Conservation (phyloP, 2,113 vertebrate species). For the Trogon melanurus region DNA sequence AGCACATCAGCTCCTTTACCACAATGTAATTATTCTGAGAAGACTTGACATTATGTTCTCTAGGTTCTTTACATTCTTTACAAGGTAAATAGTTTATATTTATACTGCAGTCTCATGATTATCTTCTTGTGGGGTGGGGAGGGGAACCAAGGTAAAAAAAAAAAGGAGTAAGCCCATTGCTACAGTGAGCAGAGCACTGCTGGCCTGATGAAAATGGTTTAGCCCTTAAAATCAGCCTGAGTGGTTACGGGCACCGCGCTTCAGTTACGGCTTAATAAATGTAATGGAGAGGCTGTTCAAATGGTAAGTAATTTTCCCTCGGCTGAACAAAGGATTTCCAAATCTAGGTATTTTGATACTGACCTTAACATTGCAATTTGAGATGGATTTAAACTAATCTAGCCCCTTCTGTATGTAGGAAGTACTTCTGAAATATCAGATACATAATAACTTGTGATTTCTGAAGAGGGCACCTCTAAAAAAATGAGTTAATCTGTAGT, state of each 20-base stretch:
- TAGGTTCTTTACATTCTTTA: not conserved
- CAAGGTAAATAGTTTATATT: slow-evolving; percentile 13
- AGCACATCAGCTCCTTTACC: not conserved
- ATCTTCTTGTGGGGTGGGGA: not conserved
- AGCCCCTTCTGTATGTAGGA: not conserved
- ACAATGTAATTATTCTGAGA: not conserved
- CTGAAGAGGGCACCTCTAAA: not conserved
- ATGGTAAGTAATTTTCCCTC: not conserved
- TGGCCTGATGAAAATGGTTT: not conserved
- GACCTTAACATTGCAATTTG: not conserved
- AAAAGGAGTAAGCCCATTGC: not conserved
- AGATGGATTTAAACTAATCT: not conserved
- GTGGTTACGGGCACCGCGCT: not conserved
- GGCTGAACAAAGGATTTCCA: not conserved
- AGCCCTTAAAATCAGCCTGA: not conserved
- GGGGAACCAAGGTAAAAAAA: not conserved
- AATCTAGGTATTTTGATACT: not conserved
- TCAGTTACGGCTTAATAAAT: slow-evolving; percentile 1
- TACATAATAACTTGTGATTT: not conserved
- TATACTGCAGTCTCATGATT: not conserved
- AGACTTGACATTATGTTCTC: slow-evolving; percentile 7
- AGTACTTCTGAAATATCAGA: not conserved
- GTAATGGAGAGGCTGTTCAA: slow-evolving; percentile 8
- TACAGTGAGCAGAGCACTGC: not conserved
- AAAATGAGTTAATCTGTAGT: not conserved